phyloP scores from a whole-genome alignment of 2,797 vertebrate genomes.

The Chelon auratus region DNA sequence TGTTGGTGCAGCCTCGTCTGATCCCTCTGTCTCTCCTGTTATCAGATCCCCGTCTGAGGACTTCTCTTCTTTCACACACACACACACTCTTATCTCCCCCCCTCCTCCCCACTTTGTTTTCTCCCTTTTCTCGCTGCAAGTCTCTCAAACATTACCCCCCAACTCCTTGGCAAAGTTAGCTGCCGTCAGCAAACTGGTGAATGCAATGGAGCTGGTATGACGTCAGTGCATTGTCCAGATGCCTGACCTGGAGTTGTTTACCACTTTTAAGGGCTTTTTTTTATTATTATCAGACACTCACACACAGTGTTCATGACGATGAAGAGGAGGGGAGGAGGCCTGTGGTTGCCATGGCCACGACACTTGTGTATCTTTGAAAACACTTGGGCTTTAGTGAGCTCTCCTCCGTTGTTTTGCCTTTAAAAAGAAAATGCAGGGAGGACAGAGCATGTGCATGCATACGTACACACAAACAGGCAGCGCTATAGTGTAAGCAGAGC shows the following conservation, averaged over 20 bases:
- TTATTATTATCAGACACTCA: conserved; percentile 27
- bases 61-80: conserved; percentile 43
- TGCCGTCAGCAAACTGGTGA: conserved; percentile 43
- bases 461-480: conserved; percentile 11
- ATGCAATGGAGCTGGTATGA: conserved; percentile 63
- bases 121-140: conserved; percentile 35
- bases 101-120: conserved; percentile 7
- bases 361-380: conserved; percentile 40
- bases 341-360: conserved; percentile 49
- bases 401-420: conserved; percentile 15
- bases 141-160: conserved; percentile 40
- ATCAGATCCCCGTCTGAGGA: conserved; percentile 40
- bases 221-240: conserved; percentile 70
- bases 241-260: conserved; percentile 66
- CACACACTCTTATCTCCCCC: conserved; percentile 5
- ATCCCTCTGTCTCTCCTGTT: conserved; percentile 22
- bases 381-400: conserved; percentile 6
- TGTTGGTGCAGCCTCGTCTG: conserved; percentile 62
- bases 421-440: conserved; percentile 19
- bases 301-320: conserved; percentile 17
- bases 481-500: not conserved
- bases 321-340: conserved; percentile 26
- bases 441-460: not conserved
- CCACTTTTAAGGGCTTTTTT: conserved; percentile 30
- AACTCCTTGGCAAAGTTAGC: conserved; percentile 41